These are phyloP conservation scores for Erythrolamprus reginae DNA, from an alignment of 2,113 vertebrate species.

Conservation along the genomic window DNA sequence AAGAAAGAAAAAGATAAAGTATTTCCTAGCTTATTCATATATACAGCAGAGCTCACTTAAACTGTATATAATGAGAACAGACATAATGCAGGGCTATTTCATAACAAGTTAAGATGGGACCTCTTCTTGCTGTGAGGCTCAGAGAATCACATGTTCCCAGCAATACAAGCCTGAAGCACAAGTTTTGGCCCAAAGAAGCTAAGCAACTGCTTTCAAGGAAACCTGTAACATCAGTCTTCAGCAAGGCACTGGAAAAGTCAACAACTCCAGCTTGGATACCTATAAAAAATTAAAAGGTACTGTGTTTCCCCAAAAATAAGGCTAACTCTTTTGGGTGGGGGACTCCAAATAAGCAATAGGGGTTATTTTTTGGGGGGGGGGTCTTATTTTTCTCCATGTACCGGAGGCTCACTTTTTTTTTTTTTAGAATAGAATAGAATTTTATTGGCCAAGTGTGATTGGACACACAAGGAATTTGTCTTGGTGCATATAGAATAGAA, in stretches of 20 bases:
- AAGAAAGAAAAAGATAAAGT: neutral
- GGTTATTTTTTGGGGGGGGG: too few species aligned
- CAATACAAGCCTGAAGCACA: neutral
- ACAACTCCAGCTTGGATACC: too few species aligned
- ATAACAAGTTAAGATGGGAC: neutral
- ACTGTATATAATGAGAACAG: neutral
- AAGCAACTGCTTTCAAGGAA: neutral
- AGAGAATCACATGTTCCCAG: neutral
- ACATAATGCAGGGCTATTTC: neutral
- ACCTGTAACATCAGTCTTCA: neutral
- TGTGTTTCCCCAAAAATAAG: too few species aligned
- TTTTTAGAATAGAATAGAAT: too few species aligned
- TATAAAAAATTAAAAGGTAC: neutral
- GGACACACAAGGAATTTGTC: too few species aligned
- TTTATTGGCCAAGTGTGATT: too few species aligned
- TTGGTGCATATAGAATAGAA: too few species aligned
- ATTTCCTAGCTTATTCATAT: neutral
- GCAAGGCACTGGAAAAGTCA: neutral
- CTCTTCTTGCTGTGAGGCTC: neutral
- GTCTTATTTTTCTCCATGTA: too few species aligned
- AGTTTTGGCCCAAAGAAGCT: neutral
- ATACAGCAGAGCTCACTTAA: neutral
- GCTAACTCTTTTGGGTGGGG: too few species aligned
- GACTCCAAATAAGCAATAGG: too few species aligned
- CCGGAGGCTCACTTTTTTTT: too few species aligned